Evolutionary conservation across 2,888 invertebrate species (phyloP), one percentile per base, ranked within the genome.

Genomic region (Phalera bucephala): DNA sequence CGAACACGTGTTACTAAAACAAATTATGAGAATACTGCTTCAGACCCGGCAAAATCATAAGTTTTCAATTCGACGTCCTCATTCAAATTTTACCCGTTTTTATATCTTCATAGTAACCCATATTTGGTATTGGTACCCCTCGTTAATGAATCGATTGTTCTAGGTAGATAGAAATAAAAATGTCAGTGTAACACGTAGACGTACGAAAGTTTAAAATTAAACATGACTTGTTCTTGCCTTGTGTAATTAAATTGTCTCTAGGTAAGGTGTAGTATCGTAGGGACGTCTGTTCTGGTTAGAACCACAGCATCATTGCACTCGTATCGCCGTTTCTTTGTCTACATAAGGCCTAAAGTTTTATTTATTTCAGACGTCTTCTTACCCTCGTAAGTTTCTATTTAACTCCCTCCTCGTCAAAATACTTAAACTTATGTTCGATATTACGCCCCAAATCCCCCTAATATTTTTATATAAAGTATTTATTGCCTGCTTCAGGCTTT

Each of bases 171-270:
- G 33, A 54, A 54, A 52, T 49, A 31, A 56, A n/a, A 56, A 45
- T 35, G 45, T 49, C 49, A 51, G 36, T 54, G 60, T 68, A 53
- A 52, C 34, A 48, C 54, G 59, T 63, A 59, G 45, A 32, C 41
- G 23, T 55, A 58, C 34, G 37, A 40, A 52, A 36, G 47, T 49
- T 40, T 46, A 33, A 55, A 52, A 36, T 61, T 44, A 51, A 58
- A 68, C 60, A 64, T 51, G 50, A 68, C 62, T 63, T 61, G 54
- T 65, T 75, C 73, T 76, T 74, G 72, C 75, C 75, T 74, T 75
- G 66, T 63, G 52, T 58, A 58, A 46, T 53, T 52, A 49, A 51
- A 60, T 52, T 44, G 52, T 62, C 47, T 44, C 26, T 49, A 49
- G 39, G 30, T 55, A 54, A 60, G 45, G 29, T 47, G 45, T 62